Evolutionary conservation across 2,888 invertebrate species (phyloP).

Genomic region (Theodoxus fluviatilis): DNA sequence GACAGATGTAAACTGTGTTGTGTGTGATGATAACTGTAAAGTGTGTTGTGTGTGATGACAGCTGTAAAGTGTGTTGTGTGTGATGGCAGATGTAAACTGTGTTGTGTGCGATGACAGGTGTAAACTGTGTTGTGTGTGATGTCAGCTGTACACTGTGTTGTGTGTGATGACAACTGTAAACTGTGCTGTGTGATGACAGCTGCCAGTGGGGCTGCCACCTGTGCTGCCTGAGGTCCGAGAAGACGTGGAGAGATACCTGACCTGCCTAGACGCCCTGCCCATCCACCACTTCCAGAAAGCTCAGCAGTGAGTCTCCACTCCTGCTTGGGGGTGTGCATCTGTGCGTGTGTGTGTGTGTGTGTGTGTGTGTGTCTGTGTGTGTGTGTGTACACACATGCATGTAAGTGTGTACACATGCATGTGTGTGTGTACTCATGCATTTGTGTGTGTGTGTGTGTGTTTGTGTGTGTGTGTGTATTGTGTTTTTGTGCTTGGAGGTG

Average conservation of each 20-base stretch:
- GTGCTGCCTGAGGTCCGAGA: slow-evolving; percentile 74
- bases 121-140: too few species aligned
- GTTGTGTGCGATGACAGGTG: too few species aligned
- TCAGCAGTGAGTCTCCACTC: slow-evolving; percentile 69
- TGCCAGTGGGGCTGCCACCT: slow-evolving; percentile 71
- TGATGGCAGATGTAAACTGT: too few species aligned
- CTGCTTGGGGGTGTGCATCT: background rate
- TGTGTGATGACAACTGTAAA: too few species aligned
- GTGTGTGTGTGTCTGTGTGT: background rate
- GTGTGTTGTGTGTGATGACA: too few species aligned
- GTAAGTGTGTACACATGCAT: background rate
- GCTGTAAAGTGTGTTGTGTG: too few species aligned
- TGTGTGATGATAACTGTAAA: too few species aligned
- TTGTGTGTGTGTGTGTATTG: too few species aligned
- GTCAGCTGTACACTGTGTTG: too few species aligned
- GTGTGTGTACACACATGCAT: background rate
- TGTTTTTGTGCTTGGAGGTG: too few species aligned
- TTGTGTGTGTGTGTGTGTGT: background rate
- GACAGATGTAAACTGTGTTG: too few species aligned
- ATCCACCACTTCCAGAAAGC: slow-evolving; percentile 77
- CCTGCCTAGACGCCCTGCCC: slow-evolving; percentile 75
- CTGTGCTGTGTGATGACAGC: slow-evolving; percentile 41
- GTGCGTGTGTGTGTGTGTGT: background rate
- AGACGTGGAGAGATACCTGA: slow-evolving; percentile 74
- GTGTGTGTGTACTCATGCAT: background rate